These are phyloP conservation scores for Perca flavescens DNA, from an alignment of 2,113 vertebrate species.

Conservation along the genomic window DNA sequence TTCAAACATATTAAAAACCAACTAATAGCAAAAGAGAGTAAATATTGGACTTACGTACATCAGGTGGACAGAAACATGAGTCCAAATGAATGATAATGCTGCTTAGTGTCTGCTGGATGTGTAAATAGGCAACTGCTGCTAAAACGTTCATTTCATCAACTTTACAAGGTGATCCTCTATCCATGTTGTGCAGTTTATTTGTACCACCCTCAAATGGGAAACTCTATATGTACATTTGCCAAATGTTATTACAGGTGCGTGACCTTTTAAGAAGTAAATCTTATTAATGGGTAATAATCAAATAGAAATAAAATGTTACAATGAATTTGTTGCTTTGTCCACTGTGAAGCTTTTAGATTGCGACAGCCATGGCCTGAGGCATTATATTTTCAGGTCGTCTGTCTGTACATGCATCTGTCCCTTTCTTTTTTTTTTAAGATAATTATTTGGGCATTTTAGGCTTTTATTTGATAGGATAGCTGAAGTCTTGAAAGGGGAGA, in stretches of 20 bases:
- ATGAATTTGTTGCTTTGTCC: background rate
- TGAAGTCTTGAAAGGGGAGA: no score
- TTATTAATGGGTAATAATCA: background rate
- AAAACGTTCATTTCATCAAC: background rate
- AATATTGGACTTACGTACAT: no score
- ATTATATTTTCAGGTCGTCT: no score
- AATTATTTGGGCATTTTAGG: no score
- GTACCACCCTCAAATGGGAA: background rate
- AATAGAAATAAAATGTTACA: background rate
- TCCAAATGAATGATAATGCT: background rate
- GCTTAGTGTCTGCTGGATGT: background rate
- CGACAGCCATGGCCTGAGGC: no score
- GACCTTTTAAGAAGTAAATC: no score
- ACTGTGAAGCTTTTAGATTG: background rate
- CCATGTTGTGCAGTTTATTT: background rate
- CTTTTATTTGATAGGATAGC: no score
- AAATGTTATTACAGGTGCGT: no score
- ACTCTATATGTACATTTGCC: no score
- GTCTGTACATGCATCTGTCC: no score
- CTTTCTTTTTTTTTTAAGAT: no score
- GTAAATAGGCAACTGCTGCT: background rate
- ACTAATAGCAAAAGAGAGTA: background rate
- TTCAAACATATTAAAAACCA: no score
- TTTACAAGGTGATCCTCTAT: background rate
- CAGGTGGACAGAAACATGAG: background rate